Percentiles rank a stretch among this genome's conserved stretches.
Conservation (phyloP, 2,797 vertebrate genomes). For the Eremophila alpestris region DNA sequence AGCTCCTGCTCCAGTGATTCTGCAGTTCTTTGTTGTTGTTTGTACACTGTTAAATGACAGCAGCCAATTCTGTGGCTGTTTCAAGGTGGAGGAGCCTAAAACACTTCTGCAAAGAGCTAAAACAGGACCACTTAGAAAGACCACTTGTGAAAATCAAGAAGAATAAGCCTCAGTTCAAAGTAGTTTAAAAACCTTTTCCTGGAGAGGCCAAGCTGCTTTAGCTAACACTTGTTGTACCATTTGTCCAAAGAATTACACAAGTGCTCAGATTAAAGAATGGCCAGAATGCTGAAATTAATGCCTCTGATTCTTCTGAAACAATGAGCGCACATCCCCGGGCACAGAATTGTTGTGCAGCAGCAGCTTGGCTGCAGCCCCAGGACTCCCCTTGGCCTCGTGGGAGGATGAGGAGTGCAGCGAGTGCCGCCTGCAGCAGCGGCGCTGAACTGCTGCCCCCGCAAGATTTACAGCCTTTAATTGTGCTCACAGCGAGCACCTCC, state of each 20-base stretch:
- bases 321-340: not conserved
- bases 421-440: constrained; percentile 20
- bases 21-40: constrained; percentile 23
- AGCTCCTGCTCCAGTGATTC: constrained; percentile 52
- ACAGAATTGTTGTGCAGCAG: not conserved
- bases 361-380: not conserved
- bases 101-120: not conserved
- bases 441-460: not conserved
- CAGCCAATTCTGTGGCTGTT: not conserved
- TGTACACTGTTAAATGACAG: not conserved
- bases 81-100: not conserved
- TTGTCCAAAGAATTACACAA: not conserved
- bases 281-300: not conserved
- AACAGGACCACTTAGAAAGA: not conserved
- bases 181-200: not conserved
- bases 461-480: not conserved
- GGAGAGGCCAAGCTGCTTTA: not conserved
- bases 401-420: not conserved
- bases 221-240: not conserved
- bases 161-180: not conserved
- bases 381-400: not conserved
- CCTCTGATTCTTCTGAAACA: not conserved
- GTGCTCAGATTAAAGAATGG: not conserved
- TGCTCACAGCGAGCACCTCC: not conserved
- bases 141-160: not conserved